Conservation (phyloP, 35 echinoderm and acorn worm species). For the Chiridota heheva region DNA sequence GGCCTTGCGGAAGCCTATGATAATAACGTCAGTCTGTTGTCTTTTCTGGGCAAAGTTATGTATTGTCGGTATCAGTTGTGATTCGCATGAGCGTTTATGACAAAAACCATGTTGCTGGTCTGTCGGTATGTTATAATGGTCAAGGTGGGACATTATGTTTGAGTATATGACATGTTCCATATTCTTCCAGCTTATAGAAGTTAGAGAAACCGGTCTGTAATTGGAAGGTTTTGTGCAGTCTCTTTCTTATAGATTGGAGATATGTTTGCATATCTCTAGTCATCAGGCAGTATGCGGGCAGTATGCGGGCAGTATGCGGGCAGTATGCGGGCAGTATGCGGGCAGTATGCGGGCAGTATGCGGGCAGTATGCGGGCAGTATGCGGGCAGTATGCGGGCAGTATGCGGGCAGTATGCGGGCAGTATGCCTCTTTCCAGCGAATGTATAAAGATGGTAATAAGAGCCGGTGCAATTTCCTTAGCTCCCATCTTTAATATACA, state of each 20-base stretch:
- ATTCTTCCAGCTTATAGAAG: too few species aligned
- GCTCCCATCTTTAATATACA: constrained; percentile 19
- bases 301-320: constrained; percentile 23
- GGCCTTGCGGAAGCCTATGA: too few species aligned
- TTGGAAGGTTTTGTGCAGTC: too few species aligned
- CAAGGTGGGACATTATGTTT: too few species aligned
- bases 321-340: constrained; percentile 11
- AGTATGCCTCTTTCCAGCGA: constrained; percentile 22
- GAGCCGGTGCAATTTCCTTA: constrained; percentile 12
- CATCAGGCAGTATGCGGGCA: constrained; percentile 6
- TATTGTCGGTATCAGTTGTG: constrained; percentile 24
- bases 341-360: too few species aligned
- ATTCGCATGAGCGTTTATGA: constrained; percentile 25
- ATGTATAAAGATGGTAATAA: neutral
- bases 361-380: too few species aligned
- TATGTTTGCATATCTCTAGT: constrained; percentile 5
- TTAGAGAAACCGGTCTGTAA: too few species aligned
- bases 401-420: constrained; percentile 1
- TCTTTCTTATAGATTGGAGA: constrained; percentile 17
- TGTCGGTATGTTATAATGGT: constrained; percentile 10
- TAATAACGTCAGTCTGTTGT: too few species aligned
- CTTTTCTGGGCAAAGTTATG: too few species aligned
- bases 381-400: constrained; percentile 8
- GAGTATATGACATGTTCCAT: too few species aligned
- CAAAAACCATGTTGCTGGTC: constrained; percentile 17